Conservation (phyloP, 2,888 invertebrate species). For the Dicycla oo region DNA sequence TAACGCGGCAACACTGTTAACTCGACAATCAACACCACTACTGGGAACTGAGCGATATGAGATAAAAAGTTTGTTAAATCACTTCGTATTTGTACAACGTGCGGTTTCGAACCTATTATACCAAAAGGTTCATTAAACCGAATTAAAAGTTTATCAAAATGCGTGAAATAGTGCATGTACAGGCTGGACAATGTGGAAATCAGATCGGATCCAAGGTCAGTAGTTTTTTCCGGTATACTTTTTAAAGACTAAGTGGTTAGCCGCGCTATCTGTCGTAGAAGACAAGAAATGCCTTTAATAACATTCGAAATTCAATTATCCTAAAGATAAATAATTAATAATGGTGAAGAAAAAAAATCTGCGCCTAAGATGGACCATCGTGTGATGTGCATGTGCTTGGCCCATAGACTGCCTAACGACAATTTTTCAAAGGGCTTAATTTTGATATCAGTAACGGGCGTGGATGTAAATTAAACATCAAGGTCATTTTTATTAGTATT, state of each 20-base stretch:
- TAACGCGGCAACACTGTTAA: constrained; percentile 47
- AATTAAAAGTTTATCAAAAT: constrained; percentile 84
- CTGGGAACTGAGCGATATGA: constrained; percentile 56
- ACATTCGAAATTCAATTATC: constrained; percentile 41
- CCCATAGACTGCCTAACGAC: constrained; percentile 9
- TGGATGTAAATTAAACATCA: constrained; percentile 33
- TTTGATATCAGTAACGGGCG: constrained; percentile 15
- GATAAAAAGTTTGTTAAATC: constrained; percentile 52
- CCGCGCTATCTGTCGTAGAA: background rate
- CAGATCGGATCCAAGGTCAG: constrained; percentile 98
- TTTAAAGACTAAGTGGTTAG: background rate
- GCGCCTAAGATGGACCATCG: constrained; percentile 19
- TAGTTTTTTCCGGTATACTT: constrained; percentile 30
- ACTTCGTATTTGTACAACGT: constrained; percentile 56
- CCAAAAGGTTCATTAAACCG: constrained; percentile 33
- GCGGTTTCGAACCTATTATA: constrained; percentile 43
- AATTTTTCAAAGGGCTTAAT: constrained; percentile 5
- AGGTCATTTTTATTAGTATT: constrained; percentile 34
- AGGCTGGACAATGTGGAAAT: constrained; percentile 98
- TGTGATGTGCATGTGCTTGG: constrained; percentile 19
- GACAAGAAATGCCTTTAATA: constrained; percentile 4
- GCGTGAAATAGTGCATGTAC: constrained; percentile 98
- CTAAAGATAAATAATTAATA: constrained; percentile 3
- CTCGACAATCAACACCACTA: constrained; percentile 54
- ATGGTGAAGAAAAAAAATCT: constrained; percentile 4